Conservation (phyloP, 2,888 invertebrate species). For the Ceriagrion tenellum region DNA sequence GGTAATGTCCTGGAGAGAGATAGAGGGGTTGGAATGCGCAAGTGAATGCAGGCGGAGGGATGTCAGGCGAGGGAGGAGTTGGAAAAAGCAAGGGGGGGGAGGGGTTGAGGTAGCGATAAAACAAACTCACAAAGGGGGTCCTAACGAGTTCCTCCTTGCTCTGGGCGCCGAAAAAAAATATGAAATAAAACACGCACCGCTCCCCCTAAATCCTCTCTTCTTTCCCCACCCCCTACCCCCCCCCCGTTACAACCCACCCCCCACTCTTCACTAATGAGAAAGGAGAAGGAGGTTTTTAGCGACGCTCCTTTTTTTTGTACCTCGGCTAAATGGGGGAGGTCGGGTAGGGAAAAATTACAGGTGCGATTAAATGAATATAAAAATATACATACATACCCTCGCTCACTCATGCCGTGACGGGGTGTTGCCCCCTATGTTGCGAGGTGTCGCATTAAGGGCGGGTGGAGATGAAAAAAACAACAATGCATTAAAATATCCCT, state of each 20-base stretch:
- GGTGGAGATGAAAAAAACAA: not conserved
- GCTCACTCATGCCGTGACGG: too few species aligned
- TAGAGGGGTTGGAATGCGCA: not conserved
- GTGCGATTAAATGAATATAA: conserved; percentile 37
- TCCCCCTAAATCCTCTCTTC: conserved; percentile 43
- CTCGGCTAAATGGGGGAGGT: not conserved
- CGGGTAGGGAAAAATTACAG: not conserved
- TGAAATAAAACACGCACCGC: not conserved
- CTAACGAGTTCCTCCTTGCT: conserved; percentile 56
- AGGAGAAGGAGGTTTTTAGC: conserved; percentile 50
- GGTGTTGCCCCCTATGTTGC: not conserved
- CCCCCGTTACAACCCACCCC: too few species aligned
- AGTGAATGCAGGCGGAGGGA: not conserved
- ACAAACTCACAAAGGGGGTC: conserved; percentile 62
- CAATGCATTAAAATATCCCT: not conserved
- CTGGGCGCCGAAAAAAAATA: conserved; percentile 42
- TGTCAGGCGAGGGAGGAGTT: not conserved
- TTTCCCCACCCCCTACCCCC: too few species aligned
- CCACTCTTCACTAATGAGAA: conserved; percentile 58
- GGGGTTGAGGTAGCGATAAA: conserved; percentile 61
- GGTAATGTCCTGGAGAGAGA: not conserved
- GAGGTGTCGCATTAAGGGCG: not conserved
- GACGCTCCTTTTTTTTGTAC: not conserved
- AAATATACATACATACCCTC: not conserved
- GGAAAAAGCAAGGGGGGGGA: not conserved